These are phyloP conservation scores for Mus minutoides DNA, from an alignment of 2,797 vertebrate genomes.

Conservation along the genomic window DNA sequence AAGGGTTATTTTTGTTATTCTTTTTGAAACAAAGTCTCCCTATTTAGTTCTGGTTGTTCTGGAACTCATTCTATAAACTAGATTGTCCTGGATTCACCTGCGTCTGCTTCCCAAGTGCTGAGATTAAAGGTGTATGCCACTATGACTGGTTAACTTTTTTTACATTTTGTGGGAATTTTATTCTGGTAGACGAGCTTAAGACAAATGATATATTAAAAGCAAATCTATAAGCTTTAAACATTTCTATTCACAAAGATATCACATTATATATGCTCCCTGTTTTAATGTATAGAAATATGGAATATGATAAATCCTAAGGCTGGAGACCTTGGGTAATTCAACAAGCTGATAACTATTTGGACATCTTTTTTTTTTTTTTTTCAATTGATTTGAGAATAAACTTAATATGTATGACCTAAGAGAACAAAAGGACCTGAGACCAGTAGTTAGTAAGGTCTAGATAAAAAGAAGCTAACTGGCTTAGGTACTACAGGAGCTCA, in stretches of 20 bases:
- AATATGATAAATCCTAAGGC: background rate
- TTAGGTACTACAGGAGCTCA: background rate
- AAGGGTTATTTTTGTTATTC: background rate
- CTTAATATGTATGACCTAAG: background rate
- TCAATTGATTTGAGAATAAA: constrained; percentile 40
- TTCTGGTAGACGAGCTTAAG: background rate
- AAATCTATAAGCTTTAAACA: background rate
- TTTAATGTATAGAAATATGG: background rate
- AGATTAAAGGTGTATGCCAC: background rate
- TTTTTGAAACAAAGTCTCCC: background rate
- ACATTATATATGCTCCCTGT: background rate
- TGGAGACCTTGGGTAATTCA: background rate
- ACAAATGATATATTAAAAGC: background rate
- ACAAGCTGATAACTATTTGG: constrained; percentile 32
- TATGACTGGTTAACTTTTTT: background rate
- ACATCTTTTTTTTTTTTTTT: background rate
- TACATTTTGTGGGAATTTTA: background rate
- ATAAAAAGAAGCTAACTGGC: background rate
- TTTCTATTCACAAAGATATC: background rate
- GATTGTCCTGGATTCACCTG: background rate
- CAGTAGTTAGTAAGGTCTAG: background rate
- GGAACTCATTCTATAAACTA: background rate
- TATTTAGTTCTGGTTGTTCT: background rate
- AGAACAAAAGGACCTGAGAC: background rate
- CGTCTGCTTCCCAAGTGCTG: background rate